Percentiles rank a stretch among this genome's conserved stretches.
phyloP scores from a whole-genome alignment of 1,140 invertebrate genomes.

The Tachypleus tridentatus region DNA sequence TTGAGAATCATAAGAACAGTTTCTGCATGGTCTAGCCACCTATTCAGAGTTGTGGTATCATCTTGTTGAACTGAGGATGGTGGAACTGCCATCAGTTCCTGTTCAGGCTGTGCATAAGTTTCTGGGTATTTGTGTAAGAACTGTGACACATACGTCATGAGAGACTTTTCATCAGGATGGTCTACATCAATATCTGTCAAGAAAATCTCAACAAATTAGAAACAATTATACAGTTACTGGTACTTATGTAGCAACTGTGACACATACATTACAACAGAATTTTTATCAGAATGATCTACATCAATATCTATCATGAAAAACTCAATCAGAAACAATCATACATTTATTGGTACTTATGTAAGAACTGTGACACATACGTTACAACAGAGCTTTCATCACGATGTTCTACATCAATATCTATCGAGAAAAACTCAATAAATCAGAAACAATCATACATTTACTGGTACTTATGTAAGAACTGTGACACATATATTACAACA shows the following conservation, averaged over 20 bases:
- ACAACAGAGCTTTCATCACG: constrained; percentile 98
- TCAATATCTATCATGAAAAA: too few relatives aligned
- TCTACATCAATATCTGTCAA: constrained; percentile 80
- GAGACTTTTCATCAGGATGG: constrained; percentile 93
- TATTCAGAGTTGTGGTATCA: constrained; percentile 49
- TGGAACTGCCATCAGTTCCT: constrained; percentile 1
- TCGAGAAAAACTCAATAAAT: too few relatives aligned
- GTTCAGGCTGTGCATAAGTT: constrained; percentile 22
- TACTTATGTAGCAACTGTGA: too few relatives aligned
- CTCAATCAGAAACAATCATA: constrained; percentile 1
- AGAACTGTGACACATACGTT: constrained; percentile 98
- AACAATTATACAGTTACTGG: too few relatives aligned
- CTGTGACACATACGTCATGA: constrained; percentile 99
- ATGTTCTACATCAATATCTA: constrained; percentile 87
- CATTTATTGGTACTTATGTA: constrained; percentile 66
- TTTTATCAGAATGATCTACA: too few relatives aligned
- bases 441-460: too few relatives aligned
- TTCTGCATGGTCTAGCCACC: constrained; percentile 51
- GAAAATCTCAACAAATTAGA: neutral
- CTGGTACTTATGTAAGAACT: too few relatives aligned
- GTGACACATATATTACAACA: too few relatives aligned
- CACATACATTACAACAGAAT: too few relatives aligned
- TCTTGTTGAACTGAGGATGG: neutral
- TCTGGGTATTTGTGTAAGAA: constrained; percentile 82
- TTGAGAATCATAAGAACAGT: constrained; percentile 28